Base-by-base conservation (phyloP, 2,888 invertebrate species). In the Rhogogaster chlorosoma region DNA sequence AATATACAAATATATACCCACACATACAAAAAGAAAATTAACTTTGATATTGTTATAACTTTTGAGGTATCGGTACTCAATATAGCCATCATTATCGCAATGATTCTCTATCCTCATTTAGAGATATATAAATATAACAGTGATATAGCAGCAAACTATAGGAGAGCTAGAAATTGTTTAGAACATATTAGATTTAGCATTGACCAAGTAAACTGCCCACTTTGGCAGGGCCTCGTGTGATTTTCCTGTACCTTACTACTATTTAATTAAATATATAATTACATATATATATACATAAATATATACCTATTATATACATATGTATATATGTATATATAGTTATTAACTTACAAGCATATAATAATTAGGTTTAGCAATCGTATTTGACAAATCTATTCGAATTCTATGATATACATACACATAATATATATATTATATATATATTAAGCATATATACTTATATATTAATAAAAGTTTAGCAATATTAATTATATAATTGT, bases 171-270 rank as follows among this genome's bases (percentile, higher is more conserved):
- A 67, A 83, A 83, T 64, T 49, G 32, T 64, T 29, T 70, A 70
- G 83, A 83, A 67, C 26, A 83, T 42, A 38, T 83, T 83, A 83
- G 83, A 83, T 45, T 45, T 83, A 83, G 78, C 36, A 71, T 70
- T 36, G 84, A 85, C 84, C 84, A 85, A 71, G 45, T 29, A 82
- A 85, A 82, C 84, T 64, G 84, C 78, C 82, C 38, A 22, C 64
- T 49, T 53, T 70, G 84, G 82, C 89, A 86, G 84, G 88, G 88
- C 86, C 88, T 90, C 89, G 88, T 89, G 91, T 92, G 91, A 92
- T 91, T 91, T 88, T 91, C 88, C 90, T 87, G 90, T 91, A 92
- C 92, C 91, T 92, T 91, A 91, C 86, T 91, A 91, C 86, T 88
- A 84, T 85, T 87, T 87, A 87, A 88, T 86, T 87, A 88, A 85